Evolutionary conservation across 2,888 invertebrate species (phyloP).

Genomic region (Sesia bembeciformis): DNA sequence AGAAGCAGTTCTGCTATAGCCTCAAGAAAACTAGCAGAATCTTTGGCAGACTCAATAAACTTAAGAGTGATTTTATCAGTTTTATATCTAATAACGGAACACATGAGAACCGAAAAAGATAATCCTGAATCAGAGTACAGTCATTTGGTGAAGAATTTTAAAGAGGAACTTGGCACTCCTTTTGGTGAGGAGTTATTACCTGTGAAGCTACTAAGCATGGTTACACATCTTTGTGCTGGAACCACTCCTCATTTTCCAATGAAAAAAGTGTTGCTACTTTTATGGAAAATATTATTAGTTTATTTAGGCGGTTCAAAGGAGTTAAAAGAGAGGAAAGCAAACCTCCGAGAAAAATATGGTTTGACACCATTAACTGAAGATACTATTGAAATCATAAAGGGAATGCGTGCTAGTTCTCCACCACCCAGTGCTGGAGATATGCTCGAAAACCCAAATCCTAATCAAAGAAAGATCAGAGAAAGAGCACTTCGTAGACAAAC

Average conservation of each 20-base stretch:
- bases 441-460: slow-evolving; percentile 88
- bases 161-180: slow-evolving; percentile 74
- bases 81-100: slow-evolving; percentile 95
- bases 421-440: slow-evolving; percentile 94
- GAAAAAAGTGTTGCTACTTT: slow-evolving; percentile 94
- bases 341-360: slow-evolving; percentile 79
- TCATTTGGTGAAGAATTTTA: slow-evolving; percentile 73
- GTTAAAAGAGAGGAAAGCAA: slow-evolving; percentile 83
- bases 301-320: slow-evolving; percentile 93
- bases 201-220: slow-evolving; percentile 94
- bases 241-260: slow-evolving; percentile 98
- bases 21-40: slow-evolving; percentile 63
- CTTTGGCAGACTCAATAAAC: slow-evolving; percentile 88
- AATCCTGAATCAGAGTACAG: slow-evolving; percentile 62
- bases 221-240: slow-evolving; percentile 96
- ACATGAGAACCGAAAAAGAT: slow-evolving; percentile 84
- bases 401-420: slow-evolving; percentile 96
- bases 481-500: slow-evolving; percentile 82
- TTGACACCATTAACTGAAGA: slow-evolving; percentile 90
- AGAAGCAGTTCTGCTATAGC: slow-evolving; percentile 71
- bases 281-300: slow-evolving; percentile 96
- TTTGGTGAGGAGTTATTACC: slow-evolving; percentile 88
- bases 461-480: slow-evolving; percentile 75
- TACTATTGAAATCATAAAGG: slow-evolving; percentile 93
- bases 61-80: slow-evolving; percentile 94